Base-by-base conservation (phyloP, 2,797 vertebrate genomes). In the Chrysocyon brachyurus region DNA sequence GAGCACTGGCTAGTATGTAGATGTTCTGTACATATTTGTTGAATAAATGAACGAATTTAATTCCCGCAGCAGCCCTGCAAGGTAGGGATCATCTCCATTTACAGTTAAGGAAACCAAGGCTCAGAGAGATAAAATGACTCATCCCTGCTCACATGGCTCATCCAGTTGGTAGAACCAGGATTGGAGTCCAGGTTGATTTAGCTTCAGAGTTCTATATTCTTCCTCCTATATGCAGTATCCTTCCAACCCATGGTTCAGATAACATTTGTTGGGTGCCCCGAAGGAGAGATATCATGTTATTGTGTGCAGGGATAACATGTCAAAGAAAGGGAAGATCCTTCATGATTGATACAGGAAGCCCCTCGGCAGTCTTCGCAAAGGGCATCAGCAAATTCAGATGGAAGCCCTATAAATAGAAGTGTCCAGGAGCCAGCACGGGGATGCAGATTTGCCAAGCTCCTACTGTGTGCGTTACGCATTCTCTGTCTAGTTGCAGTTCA, bases 201-300 rank as follows among this genome's bases (percentile, higher is more conserved):
- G 82, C 59, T 90, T 96, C 85, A 90, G 88, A 97, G 97, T 90
- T 84, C 95, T 73, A 64, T 3, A 3, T 46, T 87, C 75, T 66
- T 66, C 6, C 49, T 49, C 63, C 5, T 5, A 33, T 73, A 52
- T 8, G 63, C 10, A 16, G 82, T 16, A 12, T 26, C 66, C 77
- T 90, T 59, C 70, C 66, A 22, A 6, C 2, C 4, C 5, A 0
- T 40, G 87, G 31, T 77, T 68, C 68, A 91, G 93, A 91, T 63
- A 70, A 81, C 57, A 16, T 52, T 56, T 70, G 91, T 33, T 46
- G 94, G 31, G 26, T 46, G 19, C 85, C 75, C 77, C 72, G 24
- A 28, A 19, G 10, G 19, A 26, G 54, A 24, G 22, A 14, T 19
- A 14, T 36, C 54, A 22, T 16, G 46, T 36, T 33, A 6, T 4